Base-by-base conservation (phyloP, 2,888 invertebrate species). In the Eilema griseolum region DNA sequence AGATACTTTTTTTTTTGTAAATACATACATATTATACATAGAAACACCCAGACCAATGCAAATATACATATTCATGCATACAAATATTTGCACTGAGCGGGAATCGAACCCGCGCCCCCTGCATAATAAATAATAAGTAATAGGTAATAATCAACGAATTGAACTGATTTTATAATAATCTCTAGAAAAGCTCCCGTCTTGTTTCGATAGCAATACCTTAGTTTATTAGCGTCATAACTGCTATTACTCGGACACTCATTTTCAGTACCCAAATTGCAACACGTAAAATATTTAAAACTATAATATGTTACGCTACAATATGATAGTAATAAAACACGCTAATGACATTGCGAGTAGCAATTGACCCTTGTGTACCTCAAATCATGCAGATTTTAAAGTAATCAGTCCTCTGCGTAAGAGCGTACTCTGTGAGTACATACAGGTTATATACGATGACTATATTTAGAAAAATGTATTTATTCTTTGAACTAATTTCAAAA, bases 201-300 rank as follows among this genome's bases (percentile, higher is more conserved):
- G 62, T 52, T 57, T 20, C 77, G 66, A 71, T 71, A 72, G 70
- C 69, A 66, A 71, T 77, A 79, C 78, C 74, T 79, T 72, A 71
- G 74, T 75, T 77, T 82, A 86, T 87, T 87, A 85, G 77, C 70
- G 69, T 74, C 72, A 78, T 83, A 79, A 82, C 78, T 76, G 81
- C 80, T 83, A 83, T 82, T 76, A 78, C 70, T 69, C 71, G 59
- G 65, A 65, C 73, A 69, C 60, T 75, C 69, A 66, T 80, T 75
- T 74, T 61, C 66, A 69, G 70, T 69, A 76, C 66, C 75, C 66
- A 71, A 72, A 86, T 84, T 82, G 84, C 83, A 76, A 73, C 81
- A 82, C 86, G 86, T 83, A 83, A 83, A 77, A 83, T 81, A 80
- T 83, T 84, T 83, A 85, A 83, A 84, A 86, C 85, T 83, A 86